Evolutionary conservation across 2,797 vertebrate species (phyloP).

Genomic region (Mormyrus hasselquistii): DNA sequence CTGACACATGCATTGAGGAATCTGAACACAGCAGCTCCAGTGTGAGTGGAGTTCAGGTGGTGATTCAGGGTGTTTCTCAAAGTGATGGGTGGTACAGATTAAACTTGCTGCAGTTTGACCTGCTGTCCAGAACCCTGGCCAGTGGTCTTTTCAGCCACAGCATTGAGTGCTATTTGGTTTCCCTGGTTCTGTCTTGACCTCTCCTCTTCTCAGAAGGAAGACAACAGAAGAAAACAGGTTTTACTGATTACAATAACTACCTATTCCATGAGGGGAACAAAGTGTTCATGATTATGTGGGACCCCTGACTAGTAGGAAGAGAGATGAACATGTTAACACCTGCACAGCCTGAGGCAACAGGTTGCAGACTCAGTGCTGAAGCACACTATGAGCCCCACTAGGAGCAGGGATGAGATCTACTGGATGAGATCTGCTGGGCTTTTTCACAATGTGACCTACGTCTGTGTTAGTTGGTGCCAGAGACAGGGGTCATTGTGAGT

Average conservation of each 20-base stretch:
- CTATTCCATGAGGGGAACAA: background rate
- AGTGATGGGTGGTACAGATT: background rate
- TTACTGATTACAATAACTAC: background rate
- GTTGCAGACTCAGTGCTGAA: background rate
- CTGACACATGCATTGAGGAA: slow-evolving; percentile 37
- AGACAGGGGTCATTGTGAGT: slow-evolving; percentile 7
- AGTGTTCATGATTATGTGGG: background rate
- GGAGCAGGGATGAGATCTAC: background rate
- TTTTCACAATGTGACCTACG: background rate
- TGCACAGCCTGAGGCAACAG: background rate
- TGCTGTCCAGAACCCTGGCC: background rate
- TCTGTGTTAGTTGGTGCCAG: background rate
- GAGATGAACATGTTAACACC: background rate
- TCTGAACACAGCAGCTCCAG: slow-evolving; percentile 11
- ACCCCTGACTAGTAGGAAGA: background rate
- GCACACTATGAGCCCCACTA: background rate
- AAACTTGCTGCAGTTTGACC: background rate
- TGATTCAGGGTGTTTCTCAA: background rate
- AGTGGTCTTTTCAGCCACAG: background rate
- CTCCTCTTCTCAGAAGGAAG: background rate
- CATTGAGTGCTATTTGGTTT: background rate
- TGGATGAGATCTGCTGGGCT: background rate
- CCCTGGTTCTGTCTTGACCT: background rate
- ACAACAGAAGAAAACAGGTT: background rate
- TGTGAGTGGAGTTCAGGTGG: background rate